Evolutionary conservation across 1,140 invertebrate genomes (phyloP), one percentile per base, ranked within the genome.

Genomic region (Sminthurinus signatus): DNA sequence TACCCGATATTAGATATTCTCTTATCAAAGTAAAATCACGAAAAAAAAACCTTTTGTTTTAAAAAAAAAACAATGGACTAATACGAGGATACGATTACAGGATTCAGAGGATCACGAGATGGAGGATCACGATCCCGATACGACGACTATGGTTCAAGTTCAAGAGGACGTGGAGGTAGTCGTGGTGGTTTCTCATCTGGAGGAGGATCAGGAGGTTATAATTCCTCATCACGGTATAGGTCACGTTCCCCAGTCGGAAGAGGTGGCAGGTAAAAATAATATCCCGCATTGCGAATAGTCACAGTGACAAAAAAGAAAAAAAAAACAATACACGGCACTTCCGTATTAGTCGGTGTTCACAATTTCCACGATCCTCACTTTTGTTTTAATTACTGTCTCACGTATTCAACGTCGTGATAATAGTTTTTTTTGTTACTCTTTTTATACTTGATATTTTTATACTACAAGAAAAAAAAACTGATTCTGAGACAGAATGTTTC

Each of bases 161-260:
- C 60, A n/a, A 46, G 65, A 61, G 64, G 68, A 54, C 54, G 70
- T 19, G 42, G 68, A 19, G 67, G 79, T 60, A 76, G 77, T 62
- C 72, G 75, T 60, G 77, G 68, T 76, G 31, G 62, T 14, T 67
- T 78, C 78, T 67, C 80, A 27, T 42, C 32, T 25, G 60, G 62
- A 32, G 54, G 62, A 25, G 42, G 56, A 1, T 50, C 56, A 17
- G 60, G 59, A 29, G 44, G 65, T 42, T 31, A 46, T 46, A 31
- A 44, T 61, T 66, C 58, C 42, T 66, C 64, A 17, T 67, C 65
- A 29, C 60, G 79, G 74, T 81, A 80, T 73, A 74, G 80, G 66
- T 80, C 77, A 73, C 79, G 80, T 52, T 81, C 80, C 46, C 80
- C 80, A 59, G 77, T 78, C 72, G 76, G 76, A 74, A 77, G 80